Evolutionary conservation across 2,888 invertebrate genomes (phyloP), one percentile per base, ranked within the genome.

Genomic region (Agriopis aurantiaria): DNA sequence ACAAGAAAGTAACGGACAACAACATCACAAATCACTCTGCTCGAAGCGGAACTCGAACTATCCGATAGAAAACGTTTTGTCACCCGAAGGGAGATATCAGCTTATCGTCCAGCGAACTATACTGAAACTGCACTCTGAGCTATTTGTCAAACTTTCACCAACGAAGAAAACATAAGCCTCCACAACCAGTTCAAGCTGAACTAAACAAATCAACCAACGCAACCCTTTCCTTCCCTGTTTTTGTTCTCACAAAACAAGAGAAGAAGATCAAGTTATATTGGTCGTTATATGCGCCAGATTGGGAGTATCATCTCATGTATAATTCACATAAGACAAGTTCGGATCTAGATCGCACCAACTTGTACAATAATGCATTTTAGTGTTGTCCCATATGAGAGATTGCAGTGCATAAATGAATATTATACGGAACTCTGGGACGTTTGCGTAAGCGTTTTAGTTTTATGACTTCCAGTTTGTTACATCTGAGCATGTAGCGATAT

Each of bases 301-400:
- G 91, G 85, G 88, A 88, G 85, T 87, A 90, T 90, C 88, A 81
- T 83, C 91, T 91, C 90, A 92, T 92, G 91, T 90, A 82, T 92
- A 90, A 91, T 92, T 91, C 91, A 92, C 84, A 81, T 82, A 85
- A 80, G 83, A 82, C 82, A 83, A 85, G 85, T 86, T 88, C 83
- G 86, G 83, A 88, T 88, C 88, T 82, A 79, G 82, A 86, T 82
- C 84, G 84, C 78, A 84, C 77, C 72, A 76, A 77, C 74, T 77
- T 77, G 75, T 71, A 76, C 74, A 73, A 76, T 78, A 78, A 78
- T 78, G 78, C 77, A 77, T 78, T 74, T 75, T 73, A 73, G 75
- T 75, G 77, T 75, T 71, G 74, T 74, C 74, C 66, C 73, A 65
- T 75, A 78, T 85, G 86, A 86, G 81, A 82, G 81, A 84, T 82